Base-by-base conservation (phyloP, 2,888 invertebrate species). In the Homarus gammarus region DNA sequence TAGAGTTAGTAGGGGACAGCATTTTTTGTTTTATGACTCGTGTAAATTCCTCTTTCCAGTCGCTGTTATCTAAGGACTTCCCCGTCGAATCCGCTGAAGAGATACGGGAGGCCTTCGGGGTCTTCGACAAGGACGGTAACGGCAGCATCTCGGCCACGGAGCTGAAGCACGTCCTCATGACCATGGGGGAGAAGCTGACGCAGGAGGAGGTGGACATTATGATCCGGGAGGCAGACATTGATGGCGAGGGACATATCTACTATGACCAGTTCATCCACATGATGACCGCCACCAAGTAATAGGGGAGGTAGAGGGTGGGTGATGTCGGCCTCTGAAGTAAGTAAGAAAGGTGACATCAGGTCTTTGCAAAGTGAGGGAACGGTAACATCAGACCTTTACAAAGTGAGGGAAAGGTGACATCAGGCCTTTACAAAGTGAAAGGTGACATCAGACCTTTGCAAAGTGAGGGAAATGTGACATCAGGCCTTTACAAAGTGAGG, bases 181-280 rank as follows among this genome's bases (percentile, higher is more conserved):
- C 91, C 61, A 90, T 90, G 87, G 91, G 91, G 0, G 91, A 91
- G 75, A 81, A 78, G 33, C 89, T 92, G 18, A 49, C 91, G 15
- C 85, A 90, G 44, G 91, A 92, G 15, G 91, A 92, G 44, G 91
- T 92, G 18, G 90, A 92, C 31, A 81, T 92, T 64, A 92, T 92
- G 49, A 89, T 92, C 31, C 75, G 78, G 2, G 91, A 92, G 49
- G 91, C 91, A 2, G 90, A 88, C 68, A 84, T 92, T 40, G 89
- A 92, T 27, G 88, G 82, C 0, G 91, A 90, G 2, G 91, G 91
- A 64, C 83, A 89, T 1, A 90, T 92, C n/a, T 38, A 75, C 6
- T 91, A 91, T 64, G 90, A 91, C 31, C 91, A 91, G 68, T 91
- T 91, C 33, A 85, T 91, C 15, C 49, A 84, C 1, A 81, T 88